Evolutionary conservation across 2,888 invertebrate species (phyloP), one percentile per base, ranked within the genome.

Genomic region (Cantharis lateralis): DNA sequence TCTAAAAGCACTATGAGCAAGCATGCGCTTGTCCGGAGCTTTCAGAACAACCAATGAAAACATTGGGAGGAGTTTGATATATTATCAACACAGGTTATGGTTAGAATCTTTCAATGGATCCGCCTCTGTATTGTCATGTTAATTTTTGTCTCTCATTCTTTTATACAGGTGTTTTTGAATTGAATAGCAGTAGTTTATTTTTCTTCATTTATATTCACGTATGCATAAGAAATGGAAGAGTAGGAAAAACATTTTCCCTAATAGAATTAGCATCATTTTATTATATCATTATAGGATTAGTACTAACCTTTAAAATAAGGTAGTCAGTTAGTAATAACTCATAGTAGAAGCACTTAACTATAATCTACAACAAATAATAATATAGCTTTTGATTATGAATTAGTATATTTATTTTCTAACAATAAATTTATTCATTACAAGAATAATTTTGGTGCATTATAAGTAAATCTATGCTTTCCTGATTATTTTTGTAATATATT

Each of bases 131-230:
- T 88, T 88, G 87, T 88, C 82, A 87, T 88, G 88, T 86, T 87
- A 87, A 88, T 88, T 87, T 88, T 87, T 88, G 86, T 88, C 87
- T 87, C 87, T 87, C 85, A 83, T 85, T 84, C 86, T 86, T 87
- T 87, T 87, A 84, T 88, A 87, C 88, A 88, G 88, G 88, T 88
- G 88, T 88, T 88, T 87, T 84, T 82, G 85, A 85, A 87, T 88
- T 87, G 86, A 87, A 78, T 80, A 78, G 78, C 74, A 66, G 72
- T 78, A 75, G 72, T 72, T 78, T 75, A 71, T 72, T 78, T 78
- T 75, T 75, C 68, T 70, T 61, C 15, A 20, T 71, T 71, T 48
- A 48, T 48, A 15, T 64, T 64, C 64, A 20, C 20, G 16, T 20
- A 20, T 64, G 68, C 13, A 69, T 69, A 32, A 32, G 20, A 28